Evolutionary conservation across 2,888 invertebrate species (phyloP).

Genomic region (Melolontha melolontha): DNA sequence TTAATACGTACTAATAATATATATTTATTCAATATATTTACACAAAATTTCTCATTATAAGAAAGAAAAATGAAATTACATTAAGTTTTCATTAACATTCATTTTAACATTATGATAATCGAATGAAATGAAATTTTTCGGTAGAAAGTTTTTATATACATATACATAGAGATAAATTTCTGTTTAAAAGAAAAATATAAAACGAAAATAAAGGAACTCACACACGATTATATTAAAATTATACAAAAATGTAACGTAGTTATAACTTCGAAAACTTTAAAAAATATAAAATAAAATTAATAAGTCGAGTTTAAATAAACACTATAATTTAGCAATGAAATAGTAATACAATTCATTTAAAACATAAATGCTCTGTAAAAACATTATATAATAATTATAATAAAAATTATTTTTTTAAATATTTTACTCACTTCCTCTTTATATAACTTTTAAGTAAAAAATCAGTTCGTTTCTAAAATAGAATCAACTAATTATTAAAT

Average conservation of each 20-base stretch:
- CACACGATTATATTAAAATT: constrained; percentile 17
- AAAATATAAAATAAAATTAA: constrained; percentile 22
- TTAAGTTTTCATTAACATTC: constrained; percentile 12
- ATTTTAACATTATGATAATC: constrained; percentile 5
- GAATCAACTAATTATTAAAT: constrained; percentile 47
- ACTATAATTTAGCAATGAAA: constrained; percentile 42
- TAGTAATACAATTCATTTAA: constrained; percentile 33
- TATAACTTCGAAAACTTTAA: constrained; percentile 1
- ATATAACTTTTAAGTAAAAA: constrained; percentile 49
- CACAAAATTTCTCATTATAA: constrained; percentile 32
- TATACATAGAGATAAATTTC: constrained; percentile 35
- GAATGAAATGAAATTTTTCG: constrained; percentile 17
- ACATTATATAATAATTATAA: constrained; percentile 36
- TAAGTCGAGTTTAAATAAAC: constrained; percentile 40
- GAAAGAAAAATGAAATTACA: constrained; percentile 15
- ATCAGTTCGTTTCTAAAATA: constrained; percentile 52
- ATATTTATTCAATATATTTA: constrained; percentile 36
- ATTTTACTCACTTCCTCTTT: constrained; percentile 27
- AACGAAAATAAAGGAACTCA: constrained; percentile 35
- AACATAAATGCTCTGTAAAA: constrained; percentile 42
- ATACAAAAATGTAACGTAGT: constrained; percentile 3
- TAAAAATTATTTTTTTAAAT: constrained; percentile 22
- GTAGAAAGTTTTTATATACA: constrained; percentile 25
- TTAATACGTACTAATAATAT: constrained; percentile 33
- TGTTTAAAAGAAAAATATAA: constrained; percentile 24